Evolutionary conservation across 1,140 invertebrate species (phyloP), one percentile per base, ranked within the genome.

Genomic region (Antheraea mylitta): DNA sequence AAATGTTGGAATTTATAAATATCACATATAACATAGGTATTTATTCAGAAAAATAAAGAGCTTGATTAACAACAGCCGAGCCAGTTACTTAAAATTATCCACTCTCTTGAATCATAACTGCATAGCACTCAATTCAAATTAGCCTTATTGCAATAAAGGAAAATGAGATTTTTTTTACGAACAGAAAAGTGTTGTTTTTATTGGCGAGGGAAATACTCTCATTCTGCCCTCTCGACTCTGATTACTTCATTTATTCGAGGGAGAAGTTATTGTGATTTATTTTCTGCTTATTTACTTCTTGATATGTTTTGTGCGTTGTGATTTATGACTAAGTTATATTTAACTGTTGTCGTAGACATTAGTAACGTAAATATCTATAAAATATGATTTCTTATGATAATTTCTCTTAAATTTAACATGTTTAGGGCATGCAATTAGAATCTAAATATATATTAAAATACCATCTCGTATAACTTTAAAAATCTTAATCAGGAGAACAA

Each of bases 81-180:
- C 64, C 75, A 78, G 82, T 81, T 86, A 87, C 84, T 89, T 89
- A 89, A 90, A 91, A 91, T 91, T 86, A 91, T 89, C 81, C 89
- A 85, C 86, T 87, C 87, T 83, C 84, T 89, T 90, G 87, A 90
- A 78, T 87, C 88, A 88, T 91, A 91, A 91, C 89, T 89, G 89
- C 88, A 91, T 85, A 82, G 79, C 86, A 89, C 88, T 91, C 86
- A 85, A 91, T 90, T 90, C 86, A 90, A 91, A 91, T 91, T 91
- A 91, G 86, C 78, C 80, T 68, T 73, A 79, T 73, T 85, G 89
- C 87, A 91, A 90, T 91, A 91, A 91, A 91, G 80, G 82, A 82
- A 86, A 89, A 91, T 90, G 89, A 91, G 89, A 79, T 88, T 91
- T 89, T 78, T 86, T 90, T 90, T 89, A 87, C 83, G 82, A 84